Base-by-base conservation (phyloP, 2,888 invertebrate genomes). In the Junonia oenone region DNA sequence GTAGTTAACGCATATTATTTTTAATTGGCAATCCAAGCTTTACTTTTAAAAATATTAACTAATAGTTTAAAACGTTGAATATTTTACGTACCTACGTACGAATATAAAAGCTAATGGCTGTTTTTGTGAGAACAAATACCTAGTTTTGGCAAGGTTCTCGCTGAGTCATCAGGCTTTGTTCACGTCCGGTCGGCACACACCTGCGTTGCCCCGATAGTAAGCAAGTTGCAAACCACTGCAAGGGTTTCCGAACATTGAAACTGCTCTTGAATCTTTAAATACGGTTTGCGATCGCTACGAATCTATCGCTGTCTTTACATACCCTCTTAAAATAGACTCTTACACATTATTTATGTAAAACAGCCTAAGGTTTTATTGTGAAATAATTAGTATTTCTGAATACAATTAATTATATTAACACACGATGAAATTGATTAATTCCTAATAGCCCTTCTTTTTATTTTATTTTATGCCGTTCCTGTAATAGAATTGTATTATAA, bases 131-230 rank as follows among this genome's bases (percentile, higher is more conserved):
- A 17, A 45, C 37, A 45, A 58, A 56, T 51, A 55, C 49, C 33
- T 45, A 57, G 45, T 35, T 73, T 76, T 74, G 76, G 73, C 68
- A 63, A 66, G 46, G 55, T 62, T 63, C 59, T 63, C 61, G 74
- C 83, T 78, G 80, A 78, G 67, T 76, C 76, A 73, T 68, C 69
- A 67, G 72, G 68, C 72, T 71, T 68, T 62, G 68, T 68, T 70
- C 75, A 75, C 71, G 72, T 73, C 22, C 40, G 19, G 73, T 63
- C 68, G 71, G 70, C 75, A 72, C 71, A 73, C 83, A 83, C 79
- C 83, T 82, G 80, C 62, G 74, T 64, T 65, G 65, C 57, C 66
- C 62, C 63, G 68, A 68, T 71, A 56, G 49, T 43, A 60, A 51
- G 49, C 43, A 55, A 40, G 47, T 45, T 55, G 56, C 56, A 57